These are phyloP conservation scores for Cynopterus brachyotis DNA, from an alignment of 2,113 vertebrate genomes.

Conservation along the genomic window DNA sequence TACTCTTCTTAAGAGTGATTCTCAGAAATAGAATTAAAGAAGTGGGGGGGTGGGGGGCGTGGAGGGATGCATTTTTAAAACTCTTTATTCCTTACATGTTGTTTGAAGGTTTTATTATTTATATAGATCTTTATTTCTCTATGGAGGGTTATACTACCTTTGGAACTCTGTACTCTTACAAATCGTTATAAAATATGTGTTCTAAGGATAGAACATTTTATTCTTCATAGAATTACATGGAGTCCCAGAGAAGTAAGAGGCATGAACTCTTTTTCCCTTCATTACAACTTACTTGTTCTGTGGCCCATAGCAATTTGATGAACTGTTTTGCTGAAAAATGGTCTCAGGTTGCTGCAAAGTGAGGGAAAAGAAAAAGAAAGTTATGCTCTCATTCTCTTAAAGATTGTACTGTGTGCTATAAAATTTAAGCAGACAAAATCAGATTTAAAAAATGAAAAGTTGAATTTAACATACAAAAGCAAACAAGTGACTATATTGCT, in stretches of 20 bases:
- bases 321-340: constrained; percentile 52
- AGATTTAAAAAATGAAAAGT: constrained; percentile 24
- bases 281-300: constrained; percentile 38
- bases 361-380: not conserved
- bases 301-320: constrained; percentile 40
- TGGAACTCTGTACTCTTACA: not conserved
- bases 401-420: not conserved
- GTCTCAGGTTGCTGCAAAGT: not conserved
- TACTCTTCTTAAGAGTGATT: not conserved
- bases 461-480: constrained; percentile 27
- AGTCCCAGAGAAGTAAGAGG: not conserved
- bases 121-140: not conserved
- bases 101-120: not conserved
- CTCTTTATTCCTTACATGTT: not conserved
- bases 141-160: not conserved
- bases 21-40: not conserved
- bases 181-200: not conserved
- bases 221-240: not conserved
- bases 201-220: not conserved
- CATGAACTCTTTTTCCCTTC: not conserved
- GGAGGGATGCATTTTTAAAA: not conserved
- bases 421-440: constrained; percentile 56
- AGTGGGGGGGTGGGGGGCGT: no score
- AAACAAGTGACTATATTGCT: not conserved
- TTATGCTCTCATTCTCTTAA: not conserved